A percentile compares a stretch with the other conserved stretches of the same genome.
Conservation (phyloP, 2,888 invertebrate species). For the Sisyra nigra region DNA sequence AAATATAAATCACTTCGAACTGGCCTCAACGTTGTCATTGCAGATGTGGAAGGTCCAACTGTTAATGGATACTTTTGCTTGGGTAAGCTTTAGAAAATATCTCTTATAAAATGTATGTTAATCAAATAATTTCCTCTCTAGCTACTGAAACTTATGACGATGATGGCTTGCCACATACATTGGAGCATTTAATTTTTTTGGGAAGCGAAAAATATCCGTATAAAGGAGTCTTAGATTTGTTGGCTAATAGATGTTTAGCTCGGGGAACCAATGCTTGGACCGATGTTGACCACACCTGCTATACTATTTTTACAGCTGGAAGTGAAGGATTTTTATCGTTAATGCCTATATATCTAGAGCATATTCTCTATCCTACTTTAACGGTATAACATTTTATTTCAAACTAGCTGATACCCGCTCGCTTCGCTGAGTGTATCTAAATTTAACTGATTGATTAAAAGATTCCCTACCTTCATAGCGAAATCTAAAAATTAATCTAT, state of each 20-base stretch:
- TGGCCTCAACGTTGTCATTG: constrained; percentile 66
- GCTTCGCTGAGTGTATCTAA: no score
- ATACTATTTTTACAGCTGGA: constrained; percentile 77
- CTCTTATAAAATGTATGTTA: background rate
- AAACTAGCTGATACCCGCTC: no score
- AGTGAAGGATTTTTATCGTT: constrained; percentile 74
- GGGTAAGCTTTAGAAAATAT: constrained; percentile 35
- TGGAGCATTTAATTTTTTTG: constrained; percentile 83
- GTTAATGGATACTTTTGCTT: constrained; percentile 78
- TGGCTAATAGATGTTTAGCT: constrained; percentile 79
- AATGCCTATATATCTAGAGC: constrained; percentile 84
- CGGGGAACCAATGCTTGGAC: constrained; percentile 90
- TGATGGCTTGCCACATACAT: constrained; percentile 82
- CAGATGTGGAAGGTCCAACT: constrained; percentile 78
- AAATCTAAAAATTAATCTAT: no score
- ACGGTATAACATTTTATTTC: no score
- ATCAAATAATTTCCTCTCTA: constrained; percentile 19
- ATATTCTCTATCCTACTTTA: constrained; percentile 70
- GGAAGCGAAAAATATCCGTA: constrained; percentile 82
- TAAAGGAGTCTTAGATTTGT: constrained; percentile 74
- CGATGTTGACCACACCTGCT: constrained; percentile 73
- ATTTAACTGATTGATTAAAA: no score
- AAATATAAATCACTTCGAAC: constrained; percentile 67
- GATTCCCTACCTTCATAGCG: no score
- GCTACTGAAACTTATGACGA: constrained; percentile 85